Conservation (phyloP, 2,797 vertebrate genomes). For the Chloroceryle amazona region DNA sequence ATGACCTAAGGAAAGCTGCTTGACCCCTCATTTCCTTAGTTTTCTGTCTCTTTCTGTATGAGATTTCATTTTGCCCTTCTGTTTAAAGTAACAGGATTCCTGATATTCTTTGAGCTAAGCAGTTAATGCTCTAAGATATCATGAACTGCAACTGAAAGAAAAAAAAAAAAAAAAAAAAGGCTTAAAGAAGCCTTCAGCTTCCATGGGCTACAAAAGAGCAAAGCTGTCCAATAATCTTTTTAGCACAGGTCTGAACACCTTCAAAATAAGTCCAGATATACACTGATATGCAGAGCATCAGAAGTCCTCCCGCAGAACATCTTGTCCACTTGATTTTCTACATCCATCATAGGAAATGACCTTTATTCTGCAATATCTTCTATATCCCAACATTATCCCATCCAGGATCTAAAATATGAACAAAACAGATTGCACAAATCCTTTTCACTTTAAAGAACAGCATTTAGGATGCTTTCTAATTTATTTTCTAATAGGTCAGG, state of each 20-base stretch:
- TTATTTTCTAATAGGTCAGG: background rate
- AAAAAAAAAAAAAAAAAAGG: background rate
- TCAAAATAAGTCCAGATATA: background rate
- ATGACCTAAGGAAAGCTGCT: background rate
- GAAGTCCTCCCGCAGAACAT: background rate
- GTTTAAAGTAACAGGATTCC: background rate
- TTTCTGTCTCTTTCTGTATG: background rate
- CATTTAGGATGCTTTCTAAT: background rate
- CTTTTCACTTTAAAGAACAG: background rate
- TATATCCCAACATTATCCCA: background rate
- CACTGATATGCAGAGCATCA: background rate
- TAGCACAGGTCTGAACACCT: rapidly evolving
- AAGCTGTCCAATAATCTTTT: background rate
- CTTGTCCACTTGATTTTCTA: background rate
- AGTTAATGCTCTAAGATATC: background rate
- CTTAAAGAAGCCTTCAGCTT: background rate
- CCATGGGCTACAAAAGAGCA: background rate
- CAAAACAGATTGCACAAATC: background rate
- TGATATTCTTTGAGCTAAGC: background rate
- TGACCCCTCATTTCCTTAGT: background rate
- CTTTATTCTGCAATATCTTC: background rate
- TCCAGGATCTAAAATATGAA: background rate
- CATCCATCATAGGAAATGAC: background rate
- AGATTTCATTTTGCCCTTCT: background rate
- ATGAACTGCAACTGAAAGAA: background rate